Conservation (phyloP, 2,888 invertebrate species). For the Oscheius myriophilus region DNA sequence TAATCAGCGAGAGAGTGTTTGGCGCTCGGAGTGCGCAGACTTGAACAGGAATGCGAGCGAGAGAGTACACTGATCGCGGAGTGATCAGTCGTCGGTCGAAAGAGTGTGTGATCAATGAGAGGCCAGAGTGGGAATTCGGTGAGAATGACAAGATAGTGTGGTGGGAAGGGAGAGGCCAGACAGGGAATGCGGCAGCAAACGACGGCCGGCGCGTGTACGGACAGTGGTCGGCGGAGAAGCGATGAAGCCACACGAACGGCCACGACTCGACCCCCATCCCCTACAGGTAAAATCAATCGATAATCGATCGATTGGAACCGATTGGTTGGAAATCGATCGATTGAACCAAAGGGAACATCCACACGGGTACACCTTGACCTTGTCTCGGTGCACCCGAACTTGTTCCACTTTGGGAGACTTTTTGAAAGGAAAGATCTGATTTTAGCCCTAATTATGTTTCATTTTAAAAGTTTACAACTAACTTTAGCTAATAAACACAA, state of each 20-base stretch:
- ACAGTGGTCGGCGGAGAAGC: constrained; percentile 17
- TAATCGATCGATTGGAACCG: too few species aligned
- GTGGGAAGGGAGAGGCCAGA: background rate
- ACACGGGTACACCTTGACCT: constrained; percentile 26
- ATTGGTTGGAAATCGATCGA: too few species aligned
- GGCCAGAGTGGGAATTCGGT: constrained; percentile 22
- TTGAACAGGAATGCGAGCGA: constrained; percentile 17
- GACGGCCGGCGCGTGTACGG: constrained; percentile 21
- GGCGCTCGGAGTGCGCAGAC: background rate
- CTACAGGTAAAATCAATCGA: too few species aligned
- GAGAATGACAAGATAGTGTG: constrained; percentile 3
- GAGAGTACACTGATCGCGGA: constrained; percentile 29
- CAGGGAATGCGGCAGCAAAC: constrained; percentile 5
- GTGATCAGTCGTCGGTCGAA: background rate
- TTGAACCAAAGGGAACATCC: background rate
- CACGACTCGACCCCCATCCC: constrained; percentile 6
- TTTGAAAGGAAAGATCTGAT: background rate
- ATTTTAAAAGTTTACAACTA: too few species aligned
- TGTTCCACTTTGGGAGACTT: background rate
- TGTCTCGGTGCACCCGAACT: background rate
- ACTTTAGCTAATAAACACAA: too few species aligned
- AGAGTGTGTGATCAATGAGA: constrained; percentile 17
- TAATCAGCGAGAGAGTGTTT: constrained; percentile 1
- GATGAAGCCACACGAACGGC: constrained; percentile 23
- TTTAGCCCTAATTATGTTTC: too few species aligned